Evolutionary conservation across 1,140 invertebrate genomes (phyloP).

Genomic region (Procambarus virginalis): DNA sequence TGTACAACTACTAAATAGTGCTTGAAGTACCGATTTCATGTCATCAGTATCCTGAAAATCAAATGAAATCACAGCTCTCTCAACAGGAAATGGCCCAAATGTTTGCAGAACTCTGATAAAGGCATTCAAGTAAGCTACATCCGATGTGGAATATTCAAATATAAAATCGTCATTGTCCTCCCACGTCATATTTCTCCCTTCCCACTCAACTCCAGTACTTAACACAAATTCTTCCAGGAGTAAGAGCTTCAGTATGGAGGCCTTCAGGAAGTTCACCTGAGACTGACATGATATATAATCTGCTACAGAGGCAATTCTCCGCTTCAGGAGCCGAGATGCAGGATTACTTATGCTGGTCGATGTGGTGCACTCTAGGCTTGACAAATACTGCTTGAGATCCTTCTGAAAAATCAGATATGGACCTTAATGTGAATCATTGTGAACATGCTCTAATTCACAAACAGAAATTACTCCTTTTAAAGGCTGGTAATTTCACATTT

Average conservation of each 20-base stretch:
- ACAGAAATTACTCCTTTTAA: too few species aligned
- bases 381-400: constrained; percentile 40
- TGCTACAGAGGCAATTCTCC: constrained; percentile 50
- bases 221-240: constrained; percentile 57
- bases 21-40: constrained; percentile 57
- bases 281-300: constrained; percentile 62
- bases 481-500: too few species aligned
- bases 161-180: constrained; percentile 48
- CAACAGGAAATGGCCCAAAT: constrained; percentile 54
- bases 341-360: constrained; percentile 54
- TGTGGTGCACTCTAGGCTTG: constrained; percentile 44
- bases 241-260: constrained; percentile 53
- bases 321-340: constrained; percentile 47
- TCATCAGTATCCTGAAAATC: constrained; percentile 53
- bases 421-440: too few species aligned
- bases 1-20: constrained; percentile 55
- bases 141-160: constrained; percentile 52
- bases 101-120: constrained; percentile 49
- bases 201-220: constrained; percentile 53
- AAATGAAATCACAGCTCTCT: constrained; percentile 47
- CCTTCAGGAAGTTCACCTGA: constrained; percentile 51
- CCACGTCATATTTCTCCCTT: constrained; percentile 13
- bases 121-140: constrained; percentile 49
- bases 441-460: too few species aligned
- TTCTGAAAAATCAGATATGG: constrained; percentile 5